These are phyloP conservation scores for Chrysolina haemoptera DNA, from an alignment of 2,888 invertebrate genomes.

Conservation along the genomic window DNA sequence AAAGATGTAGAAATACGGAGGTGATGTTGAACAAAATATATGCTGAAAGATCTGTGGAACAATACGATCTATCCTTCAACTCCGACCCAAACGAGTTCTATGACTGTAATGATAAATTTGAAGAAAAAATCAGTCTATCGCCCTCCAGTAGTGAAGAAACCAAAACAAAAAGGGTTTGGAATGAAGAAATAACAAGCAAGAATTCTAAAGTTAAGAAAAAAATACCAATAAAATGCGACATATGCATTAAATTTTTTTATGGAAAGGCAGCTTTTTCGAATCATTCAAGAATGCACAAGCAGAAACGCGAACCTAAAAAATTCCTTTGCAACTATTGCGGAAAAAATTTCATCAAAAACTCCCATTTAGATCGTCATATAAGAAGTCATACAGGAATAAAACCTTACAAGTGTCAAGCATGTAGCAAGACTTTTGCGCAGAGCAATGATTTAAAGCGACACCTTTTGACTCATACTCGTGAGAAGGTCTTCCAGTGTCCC, in stretches of 20 bases:
- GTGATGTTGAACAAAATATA: conserved; percentile 30
- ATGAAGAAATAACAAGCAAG: not conserved
- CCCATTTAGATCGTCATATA: conserved; percentile 47
- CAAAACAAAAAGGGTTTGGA: conserved; percentile 4
- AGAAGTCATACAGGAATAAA: conserved; percentile 47
- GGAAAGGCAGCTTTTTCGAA: conserved; percentile 42
- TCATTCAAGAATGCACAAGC: conserved; percentile 43
- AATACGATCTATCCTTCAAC: conserved; percentile 26
- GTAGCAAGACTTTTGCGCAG: conserved; percentile 46
- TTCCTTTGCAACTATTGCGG: conserved; percentile 49
- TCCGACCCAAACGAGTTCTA: conserved; percentile 18
- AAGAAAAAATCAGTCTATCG: not conserved
- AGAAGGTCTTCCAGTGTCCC: conserved; percentile 45
- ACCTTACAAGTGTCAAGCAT: conserved; percentile 42
- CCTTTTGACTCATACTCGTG: conserved; percentile 47
- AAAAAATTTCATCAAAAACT: conserved; percentile 48
- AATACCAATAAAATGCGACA: conserved; percentile 30
- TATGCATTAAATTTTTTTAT: conserved; percentile 44
- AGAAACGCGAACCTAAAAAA: conserved; percentile 40
- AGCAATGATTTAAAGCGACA: conserved; percentile 50
- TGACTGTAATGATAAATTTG: conserved; percentile 21
- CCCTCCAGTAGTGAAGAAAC: not conserved
- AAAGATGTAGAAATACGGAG: conserved; percentile 40
- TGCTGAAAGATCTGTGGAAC: conserved; percentile 23
- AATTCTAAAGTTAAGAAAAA: not conserved